Percentiles rank a stretch among this genome's conserved stretches.
phyloP scores from a whole-genome alignment of 2,888 invertebrate genomes.

The Poecilus cupreus region DNA sequence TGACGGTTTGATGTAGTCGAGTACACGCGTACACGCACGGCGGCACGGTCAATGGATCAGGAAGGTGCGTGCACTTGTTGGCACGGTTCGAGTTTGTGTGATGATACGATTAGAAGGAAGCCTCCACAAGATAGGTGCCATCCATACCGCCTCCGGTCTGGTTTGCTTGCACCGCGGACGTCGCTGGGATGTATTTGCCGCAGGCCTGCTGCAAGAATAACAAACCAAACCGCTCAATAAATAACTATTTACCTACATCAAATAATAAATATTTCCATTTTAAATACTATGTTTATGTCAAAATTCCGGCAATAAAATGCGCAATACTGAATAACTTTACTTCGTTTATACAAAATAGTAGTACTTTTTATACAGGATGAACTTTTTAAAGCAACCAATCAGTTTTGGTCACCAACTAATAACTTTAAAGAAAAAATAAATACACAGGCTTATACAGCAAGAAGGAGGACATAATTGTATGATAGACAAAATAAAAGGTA shows the following conservation, averaged over 20 bases:
- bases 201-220: conserved; percentile 80
- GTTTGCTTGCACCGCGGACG: conserved; percentile 86
- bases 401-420: no score
- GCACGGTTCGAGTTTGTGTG: neutral
- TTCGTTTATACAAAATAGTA: no score
- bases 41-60: neutral
- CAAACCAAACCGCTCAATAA: neutral
- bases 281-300: no score
- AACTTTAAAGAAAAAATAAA: no score
- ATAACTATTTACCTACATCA: neutral
- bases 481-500: no score
- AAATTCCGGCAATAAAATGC: no score
- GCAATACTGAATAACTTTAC: no score
- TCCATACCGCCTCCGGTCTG: conserved; percentile 89
- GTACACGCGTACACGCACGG: neutral
- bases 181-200: conserved; percentile 91
- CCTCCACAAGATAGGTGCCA: conserved; percentile 89
- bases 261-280: neutral
- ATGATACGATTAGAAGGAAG: conserved; percentile 80
- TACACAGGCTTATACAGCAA: no score
- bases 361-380: no score
- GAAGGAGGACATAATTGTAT: no score
- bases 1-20: neutral
- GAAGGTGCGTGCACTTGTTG: conserved; percentile 20
- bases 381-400: no score